A percentile compares a stretch with the other conserved stretches of the same genome.
These are phyloP conservation scores for Rhizomys pruinosus DNA, from an alignment of 2,113 vertebrate species.

Conservation along the genomic window DNA sequence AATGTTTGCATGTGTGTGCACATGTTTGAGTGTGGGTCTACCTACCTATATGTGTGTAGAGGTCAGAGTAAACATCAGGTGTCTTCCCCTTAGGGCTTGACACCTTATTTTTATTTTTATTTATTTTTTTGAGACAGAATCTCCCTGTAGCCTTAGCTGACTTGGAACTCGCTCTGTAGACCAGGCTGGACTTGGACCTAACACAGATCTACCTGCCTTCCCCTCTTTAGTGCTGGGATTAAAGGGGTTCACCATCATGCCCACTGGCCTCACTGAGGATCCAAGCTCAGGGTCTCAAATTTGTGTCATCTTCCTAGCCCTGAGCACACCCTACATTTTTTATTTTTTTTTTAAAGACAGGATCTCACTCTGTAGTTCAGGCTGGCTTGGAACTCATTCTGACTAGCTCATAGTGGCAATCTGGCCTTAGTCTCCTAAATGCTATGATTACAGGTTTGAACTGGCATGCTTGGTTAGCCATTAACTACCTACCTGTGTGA, in stretches of 20 bases:
- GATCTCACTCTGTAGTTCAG: too few relatives aligned
- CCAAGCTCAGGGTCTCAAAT: neutral
- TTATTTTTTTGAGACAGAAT: too few relatives aligned
- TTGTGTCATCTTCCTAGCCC: neutral
- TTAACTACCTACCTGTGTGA: neutral
- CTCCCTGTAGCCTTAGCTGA: too few relatives aligned
- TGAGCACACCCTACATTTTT: neutral
- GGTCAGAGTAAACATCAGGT: neutral
- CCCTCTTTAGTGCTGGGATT: too few relatives aligned
- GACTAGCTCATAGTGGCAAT: neutral
- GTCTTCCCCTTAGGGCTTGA: neutral
- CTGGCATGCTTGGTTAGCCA: neutral
- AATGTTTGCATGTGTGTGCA: neutral
- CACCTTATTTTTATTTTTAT: too few relatives aligned
- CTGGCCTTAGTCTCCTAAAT: neutral
- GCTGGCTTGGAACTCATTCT: neutral
- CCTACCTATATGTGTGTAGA: too few relatives aligned
- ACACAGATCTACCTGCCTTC: too few relatives aligned
- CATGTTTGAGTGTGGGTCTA: too few relatives aligned
- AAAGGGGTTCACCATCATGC: too few relatives aligned
- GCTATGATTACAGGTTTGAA: neutral
- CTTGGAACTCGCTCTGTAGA: too few relatives aligned
- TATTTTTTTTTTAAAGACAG: neutral
- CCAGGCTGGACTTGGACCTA: too few relatives aligned
- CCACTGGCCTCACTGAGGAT: too few relatives aligned